A percentile compares a stretch with the other conserved stretches of the same genome.
Evolutionary conservation across 1,140 invertebrate genomes (phyloP).

Genomic region (Bombyx mandarina): DNA sequence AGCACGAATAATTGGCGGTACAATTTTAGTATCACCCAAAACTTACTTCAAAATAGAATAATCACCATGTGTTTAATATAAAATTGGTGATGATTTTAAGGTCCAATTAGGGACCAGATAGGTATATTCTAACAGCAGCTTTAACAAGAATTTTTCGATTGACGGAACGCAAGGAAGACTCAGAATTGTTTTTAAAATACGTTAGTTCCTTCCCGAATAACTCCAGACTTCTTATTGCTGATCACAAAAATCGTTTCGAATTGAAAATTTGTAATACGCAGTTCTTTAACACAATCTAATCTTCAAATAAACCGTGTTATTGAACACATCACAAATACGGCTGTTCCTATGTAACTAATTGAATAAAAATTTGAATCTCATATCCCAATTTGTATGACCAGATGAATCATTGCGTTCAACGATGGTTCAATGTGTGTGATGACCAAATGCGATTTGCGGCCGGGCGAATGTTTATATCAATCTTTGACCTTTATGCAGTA

Average conservation of each 20-base stretch:
- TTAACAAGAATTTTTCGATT: too few species aligned
- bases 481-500: conserved; percentile 17
- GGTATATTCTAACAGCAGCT: too few species aligned
- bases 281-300: not conserved
- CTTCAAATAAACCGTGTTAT: conserved; percentile 21
- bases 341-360: conserved; percentile 58
- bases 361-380: conserved; percentile 60
- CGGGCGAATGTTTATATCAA: conserved; percentile 12
- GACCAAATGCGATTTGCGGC: conserved; percentile 17
- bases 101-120: too few species aligned
- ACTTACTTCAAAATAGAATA: too few species aligned
- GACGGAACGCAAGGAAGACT: too few species aligned
- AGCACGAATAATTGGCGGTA: too few species aligned
- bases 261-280: not conserved
- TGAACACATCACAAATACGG: conserved; percentile 39
- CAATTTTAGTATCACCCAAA: too few species aligned
- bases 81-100: too few species aligned
- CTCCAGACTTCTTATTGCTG: too few species aligned
- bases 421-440: conserved; percentile 35
- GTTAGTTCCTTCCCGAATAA: too few species aligned
- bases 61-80: too few species aligned
- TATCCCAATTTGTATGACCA: conserved; percentile 45
- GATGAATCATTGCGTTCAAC: conserved; percentile 44
- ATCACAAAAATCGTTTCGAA: not conserved
- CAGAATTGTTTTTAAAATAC: too few species aligned